A percentile compares a stretch with the other conserved stretches of the same genome.
phyloP scores from a whole-genome alignment of 2,113 vertebrate genomes.

The Mesocricetus auratus region DNA sequence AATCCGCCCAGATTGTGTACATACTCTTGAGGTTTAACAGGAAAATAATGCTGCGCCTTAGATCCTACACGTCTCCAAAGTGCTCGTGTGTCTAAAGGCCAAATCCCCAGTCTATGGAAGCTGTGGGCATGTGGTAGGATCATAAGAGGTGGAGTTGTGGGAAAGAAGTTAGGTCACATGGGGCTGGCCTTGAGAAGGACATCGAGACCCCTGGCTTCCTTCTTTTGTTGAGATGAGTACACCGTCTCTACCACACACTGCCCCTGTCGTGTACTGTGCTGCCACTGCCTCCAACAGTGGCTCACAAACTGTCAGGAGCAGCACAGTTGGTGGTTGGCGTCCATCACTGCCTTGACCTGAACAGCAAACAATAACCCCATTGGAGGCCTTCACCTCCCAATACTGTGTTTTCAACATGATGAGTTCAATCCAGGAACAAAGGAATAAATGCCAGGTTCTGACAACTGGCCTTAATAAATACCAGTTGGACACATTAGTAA shows the following conservation, averaged over 20 bases:
- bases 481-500: not conserved
- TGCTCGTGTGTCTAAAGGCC: too few species aligned
- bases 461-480: not conserved
- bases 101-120: not conserved
- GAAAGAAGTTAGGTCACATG: not conserved
- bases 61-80: not conserved
- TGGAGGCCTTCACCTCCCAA: conserved; percentile 29
- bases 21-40: not conserved
- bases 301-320: not conserved
- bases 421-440: not conserved
- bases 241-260: too few species aligned
- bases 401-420: not conserved
- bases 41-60: not conserved
- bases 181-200: too few species aligned
- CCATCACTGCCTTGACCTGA: not conserved
- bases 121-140: not conserved
- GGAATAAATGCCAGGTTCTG: not conserved
- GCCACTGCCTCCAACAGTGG: too few species aligned
- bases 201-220: too few species aligned
- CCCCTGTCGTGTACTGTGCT: not conserved
- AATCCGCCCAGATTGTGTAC: not conserved
- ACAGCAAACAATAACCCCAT: not conserved
- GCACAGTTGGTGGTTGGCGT: not conserved
- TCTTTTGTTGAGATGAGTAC: not conserved
- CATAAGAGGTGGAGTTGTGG: too few species aligned